These are phyloP conservation scores for Hystrix brachyura DNA, from an alignment of 2,113 vertebrate genomes.

Conservation along the genomic window DNA sequence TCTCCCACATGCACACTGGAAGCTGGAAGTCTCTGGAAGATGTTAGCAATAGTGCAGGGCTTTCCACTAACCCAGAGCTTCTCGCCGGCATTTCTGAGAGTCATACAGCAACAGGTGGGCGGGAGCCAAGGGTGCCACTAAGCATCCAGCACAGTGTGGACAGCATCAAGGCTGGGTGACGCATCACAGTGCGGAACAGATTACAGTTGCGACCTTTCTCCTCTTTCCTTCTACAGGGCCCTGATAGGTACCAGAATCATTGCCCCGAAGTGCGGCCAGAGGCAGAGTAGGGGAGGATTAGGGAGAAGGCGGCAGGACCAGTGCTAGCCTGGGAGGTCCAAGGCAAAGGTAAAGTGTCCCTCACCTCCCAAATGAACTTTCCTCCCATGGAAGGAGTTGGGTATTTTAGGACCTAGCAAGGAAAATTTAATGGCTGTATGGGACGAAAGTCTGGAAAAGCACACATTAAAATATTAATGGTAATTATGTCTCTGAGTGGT, in stretches of 20 bases:
- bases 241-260: background rate
- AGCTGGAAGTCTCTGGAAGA: background rate
- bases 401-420: background rate
- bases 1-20: background rate
- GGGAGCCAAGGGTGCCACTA: background rate
- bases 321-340: background rate
- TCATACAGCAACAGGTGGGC: background rate
- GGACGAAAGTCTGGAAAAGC: background rate
- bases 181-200: background rate
- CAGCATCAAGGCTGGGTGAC: background rate
- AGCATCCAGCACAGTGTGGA: background rate
- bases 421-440: background rate
- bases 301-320: background rate
- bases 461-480: background rate
- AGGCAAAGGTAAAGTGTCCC: background rate
- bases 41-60: background rate
- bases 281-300: background rate
- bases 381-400: background rate
- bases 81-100: background rate
- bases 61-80: background rate
- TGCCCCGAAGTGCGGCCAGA: background rate
- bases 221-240: background rate
- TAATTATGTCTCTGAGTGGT: background rate
- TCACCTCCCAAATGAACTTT: background rate
- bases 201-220: background rate